Base-by-base conservation (phyloP, 2,888 invertebrate species). In the Melinopterus prodromus region DNA sequence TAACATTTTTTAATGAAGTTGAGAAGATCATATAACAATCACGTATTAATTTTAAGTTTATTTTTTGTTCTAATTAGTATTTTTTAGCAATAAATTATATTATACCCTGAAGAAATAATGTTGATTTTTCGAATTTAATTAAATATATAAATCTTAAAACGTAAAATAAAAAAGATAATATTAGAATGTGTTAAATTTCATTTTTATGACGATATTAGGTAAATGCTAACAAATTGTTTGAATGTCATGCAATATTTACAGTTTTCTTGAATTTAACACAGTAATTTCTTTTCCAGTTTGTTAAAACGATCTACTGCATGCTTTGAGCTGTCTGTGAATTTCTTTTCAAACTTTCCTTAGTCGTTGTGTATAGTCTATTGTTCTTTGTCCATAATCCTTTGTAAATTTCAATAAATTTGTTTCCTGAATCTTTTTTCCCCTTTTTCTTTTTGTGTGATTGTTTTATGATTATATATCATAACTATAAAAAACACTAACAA, bases 231-330 rank as follows among this genome's bases (percentile, higher is more conserved):
- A 26, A 26, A 26, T 26, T 3, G 26, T 26, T 26, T 26, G 26
- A 3, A 26, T 14, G 69, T 69, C 14, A 69, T 69, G 15, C 14
- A 69, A 69, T 71, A 71, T 16, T 71, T 16, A 15, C 72, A 72
- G 35, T 74, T 74, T 12, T 36, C 15, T 36, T 36, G n/a, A 36
- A 74, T 35, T 35, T 35, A 26, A 74, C 35, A 74, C 15, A 16
- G 15, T 9, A 15, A 36, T 74, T 74, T 74, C 35, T 35, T 15
- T 74, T 74, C 6, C 35, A 74, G 74, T 26, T 35, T 14, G 36
- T 74, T 35, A 74, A 74, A 74, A 74, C 74, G 37, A 74, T 74
- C 26, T 74, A 74, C 74, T 74, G 74, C 74, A 74, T 74, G 74
- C 74, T 36, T 74, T 74, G 15, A 74, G 6, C 35, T 35, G 35